Evolutionary conservation across 2,888 invertebrate species (phyloP), one percentile per base, ranked within the genome.

Genomic region (Mantis religiosa): DNA sequence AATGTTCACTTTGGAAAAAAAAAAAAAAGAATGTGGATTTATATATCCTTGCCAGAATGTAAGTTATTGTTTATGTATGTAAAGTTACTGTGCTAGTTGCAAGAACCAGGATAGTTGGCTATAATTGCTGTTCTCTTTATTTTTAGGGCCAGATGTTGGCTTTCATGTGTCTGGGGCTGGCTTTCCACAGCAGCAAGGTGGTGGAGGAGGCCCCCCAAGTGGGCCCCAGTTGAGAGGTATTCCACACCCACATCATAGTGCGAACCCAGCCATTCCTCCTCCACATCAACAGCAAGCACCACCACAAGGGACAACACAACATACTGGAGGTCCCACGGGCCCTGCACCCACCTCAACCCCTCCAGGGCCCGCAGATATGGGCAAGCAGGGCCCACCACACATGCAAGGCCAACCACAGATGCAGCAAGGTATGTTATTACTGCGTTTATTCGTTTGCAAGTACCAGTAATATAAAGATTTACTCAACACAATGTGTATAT

Each of bases 331-430:
- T 27, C 90, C 90, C 25, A 88, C 87, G 28, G 90, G 89, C 25
- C 90, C 90, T 6, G 85, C 89, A 15, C 89, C 90, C 28, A 90
- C 90, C 27, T 90, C 90, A 15, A 90, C 90, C 12, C 90, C 90
- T 34, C 90, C 90, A 28, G 90, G 90, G 30, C 88, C 87, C 3
- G 83, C 88, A 15, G 90, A 90, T 30, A 90, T 90, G 90, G 89
- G 89, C 81, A 90, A 90, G 85, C 90, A 90, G 82, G 90, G 90
- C 41, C 90, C 90, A 30, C 90, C 89, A 82, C 90, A 90, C 84
- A 85, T 90, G 89, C 90, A 90, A 54, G 89, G 87, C 28, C 90
- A 90, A 82, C 90, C 87, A 28, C 89, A 88, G 89, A 89, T 90
- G 82, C 88, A 88, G 12, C 90, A 89, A 87, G 89, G 90, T 87